Percentiles rank a stretch among this genome's conserved stretches.
Conservation (phyloP, 2,888 invertebrate species). For the Tipula helvola region DNA sequence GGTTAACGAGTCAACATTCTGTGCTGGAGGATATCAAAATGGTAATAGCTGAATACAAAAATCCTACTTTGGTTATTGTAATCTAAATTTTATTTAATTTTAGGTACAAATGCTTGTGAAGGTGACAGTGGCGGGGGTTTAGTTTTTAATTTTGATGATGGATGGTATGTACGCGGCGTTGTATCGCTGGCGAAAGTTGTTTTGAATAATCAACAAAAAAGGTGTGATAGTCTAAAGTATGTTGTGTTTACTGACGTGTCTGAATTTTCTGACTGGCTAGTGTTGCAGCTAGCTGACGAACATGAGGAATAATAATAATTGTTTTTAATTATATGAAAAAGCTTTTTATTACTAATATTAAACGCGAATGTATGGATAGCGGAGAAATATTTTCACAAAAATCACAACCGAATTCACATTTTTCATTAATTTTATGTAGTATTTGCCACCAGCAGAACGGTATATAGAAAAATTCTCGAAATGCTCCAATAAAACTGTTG, state of each 20-base stretch:
- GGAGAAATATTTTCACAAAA: no score
- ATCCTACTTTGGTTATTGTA: no score
- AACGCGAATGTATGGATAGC: no score
- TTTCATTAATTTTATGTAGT: no score
- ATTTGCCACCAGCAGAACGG: no score
- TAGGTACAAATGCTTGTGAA: conserved; percentile 37
- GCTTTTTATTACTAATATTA: no score
- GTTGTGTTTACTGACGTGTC: conserved; percentile 37
- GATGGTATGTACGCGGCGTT: conserved; percentile 17
- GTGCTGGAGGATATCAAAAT: conserved; percentile 17
- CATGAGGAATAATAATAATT: no score
- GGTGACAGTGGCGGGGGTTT: conserved; percentile 42
- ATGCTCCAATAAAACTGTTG: no score
- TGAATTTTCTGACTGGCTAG: conserved; percentile 28
- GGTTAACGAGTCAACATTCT: conserved; percentile 14
- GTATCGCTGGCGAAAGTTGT: conserved; percentile 14
- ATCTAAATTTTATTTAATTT: background rate
- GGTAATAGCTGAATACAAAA: background rate
- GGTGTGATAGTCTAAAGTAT: conserved; percentile 37
- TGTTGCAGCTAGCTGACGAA: background rate
- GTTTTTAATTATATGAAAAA: no score
- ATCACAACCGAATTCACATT: no score
- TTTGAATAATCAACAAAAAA: conserved; percentile 19
- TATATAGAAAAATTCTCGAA: no score
- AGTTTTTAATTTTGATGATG: conserved; percentile 22